phyloP scores from a whole-genome alignment of 2,888 invertebrate species.

The Bombyx huttoni region DNA sequence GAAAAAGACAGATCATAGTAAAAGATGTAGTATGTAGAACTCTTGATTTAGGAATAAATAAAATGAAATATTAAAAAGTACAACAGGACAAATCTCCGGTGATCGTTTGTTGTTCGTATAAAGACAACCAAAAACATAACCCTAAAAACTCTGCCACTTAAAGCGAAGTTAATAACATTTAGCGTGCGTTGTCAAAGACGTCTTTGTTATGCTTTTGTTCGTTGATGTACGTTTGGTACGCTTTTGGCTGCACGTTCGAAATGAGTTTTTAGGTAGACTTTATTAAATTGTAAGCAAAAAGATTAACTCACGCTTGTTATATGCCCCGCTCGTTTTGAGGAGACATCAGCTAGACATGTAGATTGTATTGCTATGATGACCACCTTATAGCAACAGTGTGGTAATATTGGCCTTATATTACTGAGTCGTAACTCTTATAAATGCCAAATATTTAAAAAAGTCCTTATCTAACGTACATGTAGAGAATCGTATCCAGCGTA shows the following conservation, averaged over 20 bases:
- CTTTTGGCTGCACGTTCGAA: not conserved
- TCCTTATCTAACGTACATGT: no score
- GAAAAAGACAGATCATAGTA: no score
- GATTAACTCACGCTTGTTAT: not conserved
- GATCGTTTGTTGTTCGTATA: not conserved
- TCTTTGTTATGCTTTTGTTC: not conserved
- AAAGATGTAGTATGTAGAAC: no score
- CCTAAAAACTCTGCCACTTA: not conserved
- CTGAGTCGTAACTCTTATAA: no score
- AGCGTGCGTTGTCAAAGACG: not conserved
- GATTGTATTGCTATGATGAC: no score
- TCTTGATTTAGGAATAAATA: no score
- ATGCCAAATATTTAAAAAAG: no score
- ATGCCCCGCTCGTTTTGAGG: no score
- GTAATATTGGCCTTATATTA: no score
- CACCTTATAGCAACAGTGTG: no score
- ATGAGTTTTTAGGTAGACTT: not conserved
- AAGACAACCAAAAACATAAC: not conserved
- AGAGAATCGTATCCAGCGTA: no score
- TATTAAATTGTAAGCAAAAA: not conserved
- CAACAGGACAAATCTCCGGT: not conserved
- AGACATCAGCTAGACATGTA: no score
- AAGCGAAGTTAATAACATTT: not conserved
- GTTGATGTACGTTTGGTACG: not conserved
- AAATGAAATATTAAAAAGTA: not conserved